These are phyloP conservation scores for Cyprinus carpio DNA, from an alignment of 2,113 vertebrate species.

Conservation along the genomic window DNA sequence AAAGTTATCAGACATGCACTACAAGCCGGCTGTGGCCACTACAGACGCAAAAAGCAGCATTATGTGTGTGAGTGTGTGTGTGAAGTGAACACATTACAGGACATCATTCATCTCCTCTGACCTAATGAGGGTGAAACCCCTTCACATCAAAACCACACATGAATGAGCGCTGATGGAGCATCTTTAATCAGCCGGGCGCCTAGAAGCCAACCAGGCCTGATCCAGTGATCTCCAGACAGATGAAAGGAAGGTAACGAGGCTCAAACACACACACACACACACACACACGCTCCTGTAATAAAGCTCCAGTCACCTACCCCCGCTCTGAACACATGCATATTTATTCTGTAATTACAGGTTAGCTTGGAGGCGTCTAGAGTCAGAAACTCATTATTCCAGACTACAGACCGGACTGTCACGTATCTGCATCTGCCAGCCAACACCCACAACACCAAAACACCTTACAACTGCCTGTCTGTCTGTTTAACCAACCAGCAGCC, in stretches of 20 bases:
- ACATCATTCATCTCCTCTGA: constrained; percentile 33
- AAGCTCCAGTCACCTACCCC: constrained; percentile 8
- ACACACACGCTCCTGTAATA: background rate
- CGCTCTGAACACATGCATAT: constrained; percentile 8
- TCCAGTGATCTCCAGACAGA: constrained; percentile 5
- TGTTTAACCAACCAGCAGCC: too few species aligned
- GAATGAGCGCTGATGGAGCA: background rate
- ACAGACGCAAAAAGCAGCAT: too few species aligned
- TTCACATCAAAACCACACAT: background rate
- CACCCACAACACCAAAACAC: too few species aligned
- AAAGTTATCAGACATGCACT: background rate
- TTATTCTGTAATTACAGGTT: constrained; percentile 39
- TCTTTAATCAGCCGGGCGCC: constrained; percentile 34
- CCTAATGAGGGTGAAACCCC: constrained; percentile 12
- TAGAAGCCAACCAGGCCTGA: background rate
- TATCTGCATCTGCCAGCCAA: too few species aligned
- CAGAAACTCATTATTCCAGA: constrained; percentile 16
- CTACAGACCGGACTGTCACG: too few species aligned
- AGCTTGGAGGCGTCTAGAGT: constrained; percentile 31
- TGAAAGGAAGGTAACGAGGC: background rate
- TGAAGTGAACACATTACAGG: background rate
- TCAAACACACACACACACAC: background rate
- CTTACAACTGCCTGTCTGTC: too few species aligned
- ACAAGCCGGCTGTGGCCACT: background rate
- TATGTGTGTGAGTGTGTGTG: background rate